Evolutionary conservation across 2,113 vertebrate genomes (phyloP), one percentile per base, ranked within the genome.

Genomic region (Nibea albiflora): DNA sequence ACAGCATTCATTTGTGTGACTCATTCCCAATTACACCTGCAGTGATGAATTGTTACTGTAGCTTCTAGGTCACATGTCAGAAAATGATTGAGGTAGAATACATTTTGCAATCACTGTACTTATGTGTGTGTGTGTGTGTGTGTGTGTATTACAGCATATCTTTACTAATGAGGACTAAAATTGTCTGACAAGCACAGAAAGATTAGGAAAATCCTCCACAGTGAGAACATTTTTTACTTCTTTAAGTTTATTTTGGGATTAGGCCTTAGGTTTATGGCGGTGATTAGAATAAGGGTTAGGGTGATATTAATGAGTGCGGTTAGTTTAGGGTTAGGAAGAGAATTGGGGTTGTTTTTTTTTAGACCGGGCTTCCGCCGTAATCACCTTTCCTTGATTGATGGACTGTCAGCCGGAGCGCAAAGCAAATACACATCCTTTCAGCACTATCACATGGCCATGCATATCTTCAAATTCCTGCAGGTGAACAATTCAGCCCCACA

Each of bases 221-320:
- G 76, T 76, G 72, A 58, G 82, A 85, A 84, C 68, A 74, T 81
- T 85, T 80, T 85, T 80, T 67, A 83, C 76, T 85, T 83, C 83
- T 76, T 70, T 74, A n/a, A 78, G 79, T 92, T 89, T 89, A 88
- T 90, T 92, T 89, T 84, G 77, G 80, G 86, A 90, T 90, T 88
- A 92, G 76, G 75, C 72, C 73, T 72, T 85, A 67, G 82, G 82
- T 92, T 89, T 83, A 65, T 58, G 57, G 71, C 47, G 64, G 70
- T 84, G 84, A 86, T 88, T 91, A 83, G 85, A 84, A 77, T 82
- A 80, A 68, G 63, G 61, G 73, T 76, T 74, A 72, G 82, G 88
- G 87, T 88, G 80, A 81, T 50, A 63, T 80, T 62, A 89, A 90
- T 92, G 87, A 89, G 81, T 64, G 81, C 62, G 83, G 85, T 83